Evolutionary conservation across 2,888 invertebrate genomes (phyloP), one percentile per base, ranked within the genome.

Genomic region (Pecten maximus): DNA sequence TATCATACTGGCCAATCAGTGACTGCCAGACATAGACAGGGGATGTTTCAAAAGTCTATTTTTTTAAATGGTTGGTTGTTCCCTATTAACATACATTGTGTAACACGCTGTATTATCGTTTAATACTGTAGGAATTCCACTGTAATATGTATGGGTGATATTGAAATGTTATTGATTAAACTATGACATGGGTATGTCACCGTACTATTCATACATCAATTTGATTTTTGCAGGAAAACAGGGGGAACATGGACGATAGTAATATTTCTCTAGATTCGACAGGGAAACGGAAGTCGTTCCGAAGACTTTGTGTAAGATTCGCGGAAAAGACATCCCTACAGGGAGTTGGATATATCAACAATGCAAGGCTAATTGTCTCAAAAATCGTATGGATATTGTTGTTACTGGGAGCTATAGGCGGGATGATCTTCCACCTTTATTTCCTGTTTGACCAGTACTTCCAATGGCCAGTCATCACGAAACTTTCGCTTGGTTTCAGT

Each of bases 261-360:
- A 86, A 44, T 0, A 90, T 88, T 0, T 92, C 91, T 39, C 44
- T 91, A 19, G 92, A 93, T 91, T 92, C 92, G 2, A 91, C 88
- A 23, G 92, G 91, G n/a, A 93, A 93, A 88, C 90, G 89, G 89
- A 93, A 92, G 90, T 92, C 92, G 40, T 93, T 94, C 40, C 88
- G 88, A 86, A 88, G 93, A 10, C 91, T 95, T 0, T 54, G 93
- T 12, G 88, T 87, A 8, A 90, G 94, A 35, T 95, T 94, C 88
- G 94, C 95, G 0, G 94, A 94, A 44, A 93, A 94, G 48, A 94
- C 94, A 0, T 94, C 95, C 16, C 93, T 94, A 94, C 93, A 93
- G 40, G 94, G 94, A 0, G 92, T 94, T 0, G 91, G 92, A 1
- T 93, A 94, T 87, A 94, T 94, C 87, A 91, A 92, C 48, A 91